These are phyloP conservation scores for Mastomys coucha DNA, from an alignment of 2,113 vertebrate genomes.

Conservation along the genomic window DNA sequence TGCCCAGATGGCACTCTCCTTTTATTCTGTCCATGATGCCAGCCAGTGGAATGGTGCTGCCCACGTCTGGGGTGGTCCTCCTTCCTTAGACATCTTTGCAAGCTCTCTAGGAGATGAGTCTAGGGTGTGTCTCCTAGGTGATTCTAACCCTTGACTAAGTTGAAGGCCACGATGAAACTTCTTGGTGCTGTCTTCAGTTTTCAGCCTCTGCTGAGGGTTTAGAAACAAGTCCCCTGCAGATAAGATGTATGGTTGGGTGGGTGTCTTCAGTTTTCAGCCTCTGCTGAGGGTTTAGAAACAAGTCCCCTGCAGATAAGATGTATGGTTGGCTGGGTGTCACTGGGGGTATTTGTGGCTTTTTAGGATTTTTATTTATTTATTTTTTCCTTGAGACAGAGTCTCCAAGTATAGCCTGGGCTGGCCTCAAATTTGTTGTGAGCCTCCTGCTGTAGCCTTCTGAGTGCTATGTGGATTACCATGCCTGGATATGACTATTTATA, in stretches of 20 bases:
- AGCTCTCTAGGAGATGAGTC: background rate
- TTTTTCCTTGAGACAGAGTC: background rate
- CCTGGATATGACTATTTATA: background rate
- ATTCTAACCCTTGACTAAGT: background rate
- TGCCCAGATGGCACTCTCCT: background rate
- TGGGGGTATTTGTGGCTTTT: background rate
- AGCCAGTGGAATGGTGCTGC: background rate
- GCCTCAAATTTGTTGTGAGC: background rate
- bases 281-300: background rate
- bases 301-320: background rate
- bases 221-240: background rate
- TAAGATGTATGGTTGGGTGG: rapidly evolving
- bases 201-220: background rate
- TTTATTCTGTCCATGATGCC: background rate
- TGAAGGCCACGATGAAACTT: background rate
- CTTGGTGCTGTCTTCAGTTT: background rate
- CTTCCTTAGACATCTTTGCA: background rate
- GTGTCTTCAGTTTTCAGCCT: background rate
- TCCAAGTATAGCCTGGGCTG: background rate
- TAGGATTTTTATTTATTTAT: background rate
- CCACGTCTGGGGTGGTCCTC: background rate
- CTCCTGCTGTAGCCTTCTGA: background rate
- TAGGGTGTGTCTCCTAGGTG: background rate
- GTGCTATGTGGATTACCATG: background rate
- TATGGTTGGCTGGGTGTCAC: rapidly evolving